Conservation (phyloP, 2,888 invertebrate genomes). For the Geotrupes spiniger region DNA sequence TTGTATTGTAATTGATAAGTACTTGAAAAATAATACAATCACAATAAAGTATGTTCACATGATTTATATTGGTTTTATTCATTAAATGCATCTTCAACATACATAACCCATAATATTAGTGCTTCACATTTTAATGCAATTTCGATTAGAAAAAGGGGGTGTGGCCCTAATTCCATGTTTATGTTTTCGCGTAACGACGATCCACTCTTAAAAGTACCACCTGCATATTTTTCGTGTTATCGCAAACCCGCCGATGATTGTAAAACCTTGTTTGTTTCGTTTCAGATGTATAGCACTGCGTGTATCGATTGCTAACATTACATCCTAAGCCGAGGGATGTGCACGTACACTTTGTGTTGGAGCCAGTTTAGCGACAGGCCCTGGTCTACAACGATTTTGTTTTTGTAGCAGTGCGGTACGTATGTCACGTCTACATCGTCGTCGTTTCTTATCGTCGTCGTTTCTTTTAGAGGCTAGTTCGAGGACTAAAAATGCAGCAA, state of each 20-base stretch:
- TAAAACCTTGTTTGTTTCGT: conserved; percentile 2
- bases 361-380: conserved; percentile 49
- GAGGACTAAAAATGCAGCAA: conserved; percentile 57
- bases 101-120: no score
- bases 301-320: conserved; percentile 13
- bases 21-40: no score
- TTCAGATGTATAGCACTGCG: conserved; percentile 16
- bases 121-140: no score
- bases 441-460: neutral
- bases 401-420: conserved; percentile 21
- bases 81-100: no score
- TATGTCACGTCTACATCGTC: neutral
- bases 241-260: no score
- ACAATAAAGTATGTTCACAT: conserved; percentile 14
- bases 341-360: conserved; percentile 38
- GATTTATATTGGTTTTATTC: conserved; percentile 13
- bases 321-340: conserved; percentile 37
- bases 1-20: conserved; percentile 3
- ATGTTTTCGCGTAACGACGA: no score
- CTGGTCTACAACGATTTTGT: conserved; percentile 13
- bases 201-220: no score
- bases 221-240: no score
- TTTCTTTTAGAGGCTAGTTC: conserved; percentile 34
- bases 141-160: conserved; percentile 31
- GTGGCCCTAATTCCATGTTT: no score